Evolutionary conservation across 2,797 vertebrate species (phyloP), one percentile per base, ranked within the genome.

Genomic region (Acestrorhynchus altus): DNA sequence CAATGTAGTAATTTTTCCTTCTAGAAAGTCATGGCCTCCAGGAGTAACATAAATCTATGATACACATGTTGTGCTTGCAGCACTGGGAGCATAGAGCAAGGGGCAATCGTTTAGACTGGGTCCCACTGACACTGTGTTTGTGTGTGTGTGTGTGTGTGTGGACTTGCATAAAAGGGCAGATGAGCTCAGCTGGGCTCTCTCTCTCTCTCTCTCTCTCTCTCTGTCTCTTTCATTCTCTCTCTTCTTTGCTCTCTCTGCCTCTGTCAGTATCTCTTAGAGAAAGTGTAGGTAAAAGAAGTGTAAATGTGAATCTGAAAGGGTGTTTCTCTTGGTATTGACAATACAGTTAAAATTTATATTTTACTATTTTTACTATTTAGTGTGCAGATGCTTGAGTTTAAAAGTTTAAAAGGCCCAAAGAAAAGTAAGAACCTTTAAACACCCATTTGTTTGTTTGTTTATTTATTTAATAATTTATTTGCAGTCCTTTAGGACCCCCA

Each of bases 121-220:
- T 46, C 69, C 71, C 67, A 13, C 39, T 46, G 44, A 46, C 11
- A 46, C 44, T 12, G 11, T 67, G 51, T 79, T 49, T 75, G 71
- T 77, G 46, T 66, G 74, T 71, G 77, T 22, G 71, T 65, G 54
- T n/a, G n/a, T 60, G 54, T 71, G 56, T 67, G 51, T 35, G 72
- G 7, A 65, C 89, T 93, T 93, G 90, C 26, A 59, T 92, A 92
- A 84, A 91, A 88, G 74, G 84, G 82, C 91, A 93, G 89, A 93
- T 92, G 91, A 90, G 88, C 84, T 84, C 79, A 81, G 83, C 87
- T 85, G 88, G 81, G 86, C 84, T 84, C 68, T 72, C 74, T 78
- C n/a, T 72, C 35, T 31, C 28, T n/a, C 54, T 42, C 49, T 72
- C 39, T 73, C 74, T 76, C 20, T 73, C 39, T 35, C 31, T 72